Percentiles rank a stretch among this genome's conserved stretches.
phyloP scores from a whole-genome alignment of 2,797 vertebrate species.

The Alfaro cultratus region DNA sequence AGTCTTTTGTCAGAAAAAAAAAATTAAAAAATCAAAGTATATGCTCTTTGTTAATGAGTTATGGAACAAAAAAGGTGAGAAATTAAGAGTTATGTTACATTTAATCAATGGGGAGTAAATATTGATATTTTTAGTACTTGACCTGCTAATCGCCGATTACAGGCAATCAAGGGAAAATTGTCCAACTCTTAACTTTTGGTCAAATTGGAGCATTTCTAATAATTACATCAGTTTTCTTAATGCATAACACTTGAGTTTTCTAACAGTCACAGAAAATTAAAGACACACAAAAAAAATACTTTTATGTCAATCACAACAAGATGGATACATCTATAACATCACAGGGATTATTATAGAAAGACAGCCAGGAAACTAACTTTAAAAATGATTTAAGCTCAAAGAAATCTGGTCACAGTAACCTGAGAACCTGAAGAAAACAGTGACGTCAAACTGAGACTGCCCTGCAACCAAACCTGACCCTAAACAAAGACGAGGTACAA shows the following conservation, averaged over 20 bases:
- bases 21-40: background rate
- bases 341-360: background rate
- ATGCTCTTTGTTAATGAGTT: background rate
- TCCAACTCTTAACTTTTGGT: background rate
- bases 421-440: background rate
- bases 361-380: background rate
- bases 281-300: background rate
- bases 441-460: background rate
- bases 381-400: background rate
- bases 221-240: background rate
- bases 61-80: background rate
- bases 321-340: background rate
- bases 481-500: constrained; percentile 23
- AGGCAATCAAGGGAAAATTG: background rate
- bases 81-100: background rate
- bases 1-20: background rate
- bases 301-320: background rate
- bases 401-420: background rate
- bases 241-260: background rate
- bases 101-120: background rate
- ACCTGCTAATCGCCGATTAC: background rate
- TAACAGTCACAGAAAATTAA: background rate
- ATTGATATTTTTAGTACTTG: too few species aligned
- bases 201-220: background rate
- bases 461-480: constrained; percentile 23